Conservation (phyloP, 2,113 vertebrate species). For the Zapornia atra region DNA sequence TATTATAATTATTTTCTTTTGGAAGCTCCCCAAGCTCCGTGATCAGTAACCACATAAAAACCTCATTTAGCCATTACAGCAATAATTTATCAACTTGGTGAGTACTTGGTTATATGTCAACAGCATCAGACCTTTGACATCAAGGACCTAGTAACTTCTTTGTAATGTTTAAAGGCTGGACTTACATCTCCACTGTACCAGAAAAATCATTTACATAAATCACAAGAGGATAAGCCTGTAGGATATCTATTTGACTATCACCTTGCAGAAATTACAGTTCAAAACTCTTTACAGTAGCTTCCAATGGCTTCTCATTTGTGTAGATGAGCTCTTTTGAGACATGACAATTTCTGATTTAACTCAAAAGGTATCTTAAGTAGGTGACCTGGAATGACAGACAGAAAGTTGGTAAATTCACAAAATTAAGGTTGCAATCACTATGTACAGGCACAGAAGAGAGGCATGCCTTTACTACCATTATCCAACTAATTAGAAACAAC, state of each 20-base stretch:
- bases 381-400: background rate
- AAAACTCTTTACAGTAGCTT: background rate
- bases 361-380: background rate
- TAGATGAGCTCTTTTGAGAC: background rate
- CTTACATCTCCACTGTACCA: background rate
- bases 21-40: background rate
- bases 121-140: background rate
- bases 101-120: background rate
- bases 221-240: background rate
- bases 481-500: background rate
- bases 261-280: background rate
- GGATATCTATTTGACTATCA: background rate
- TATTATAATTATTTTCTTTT: background rate
- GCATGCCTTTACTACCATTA: background rate
- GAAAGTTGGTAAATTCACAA: background rate
- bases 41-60: background rate
- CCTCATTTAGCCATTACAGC: background rate
- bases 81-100: background rate
- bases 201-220: background rate
- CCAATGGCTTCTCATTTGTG: background rate
- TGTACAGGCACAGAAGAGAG: background rate
- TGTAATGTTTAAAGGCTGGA: background rate
- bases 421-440: background rate
- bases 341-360: background rate
- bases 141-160: background rate